These are phyloP conservation scores for Thryonomys swinderianus DNA, from an alignment of 2,113 vertebrate genomes.

Conservation along the genomic window DNA sequence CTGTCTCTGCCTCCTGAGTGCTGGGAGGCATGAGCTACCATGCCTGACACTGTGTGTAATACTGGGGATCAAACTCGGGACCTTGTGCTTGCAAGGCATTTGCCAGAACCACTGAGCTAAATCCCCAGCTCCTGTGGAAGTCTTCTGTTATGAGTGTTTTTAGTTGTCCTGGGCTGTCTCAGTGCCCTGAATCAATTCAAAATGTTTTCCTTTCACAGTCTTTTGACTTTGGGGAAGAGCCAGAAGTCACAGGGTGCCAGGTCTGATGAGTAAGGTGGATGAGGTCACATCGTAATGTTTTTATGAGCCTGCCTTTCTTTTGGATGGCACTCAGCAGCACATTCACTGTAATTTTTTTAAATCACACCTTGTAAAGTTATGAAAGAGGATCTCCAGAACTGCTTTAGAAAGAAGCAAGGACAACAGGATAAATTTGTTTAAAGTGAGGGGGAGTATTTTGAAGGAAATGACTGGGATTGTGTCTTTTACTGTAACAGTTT, in stretches of 20 bases:
- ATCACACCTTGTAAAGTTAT: neutral
- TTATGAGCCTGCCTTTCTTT: neutral
- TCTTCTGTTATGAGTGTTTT: neutral
- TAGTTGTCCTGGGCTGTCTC: neutral
- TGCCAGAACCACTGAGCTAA: no score
- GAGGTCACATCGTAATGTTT: neutral
- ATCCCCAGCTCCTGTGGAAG: no score
- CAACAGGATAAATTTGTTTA: neutral
- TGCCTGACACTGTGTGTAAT: no score
- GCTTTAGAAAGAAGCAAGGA: neutral
- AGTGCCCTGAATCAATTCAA: neutral
- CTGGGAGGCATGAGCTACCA: no score
- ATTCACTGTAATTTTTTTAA: neutral
- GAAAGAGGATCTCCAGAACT: neutral
- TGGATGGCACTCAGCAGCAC: neutral
- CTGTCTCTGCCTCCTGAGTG: no score
- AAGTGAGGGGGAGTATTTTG: neutral
- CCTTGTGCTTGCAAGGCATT: no score
- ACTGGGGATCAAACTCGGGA: no score
- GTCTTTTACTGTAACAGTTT: neutral
- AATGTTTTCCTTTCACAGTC: neutral
- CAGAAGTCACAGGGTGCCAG: neutral
- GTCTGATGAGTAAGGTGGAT: neutral
- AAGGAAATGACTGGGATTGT: neutral
- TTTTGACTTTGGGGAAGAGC: neutral